phyloP scores from a whole-genome alignment of 2,888 invertebrate species.

The Helicoverpa assulta region DNA sequence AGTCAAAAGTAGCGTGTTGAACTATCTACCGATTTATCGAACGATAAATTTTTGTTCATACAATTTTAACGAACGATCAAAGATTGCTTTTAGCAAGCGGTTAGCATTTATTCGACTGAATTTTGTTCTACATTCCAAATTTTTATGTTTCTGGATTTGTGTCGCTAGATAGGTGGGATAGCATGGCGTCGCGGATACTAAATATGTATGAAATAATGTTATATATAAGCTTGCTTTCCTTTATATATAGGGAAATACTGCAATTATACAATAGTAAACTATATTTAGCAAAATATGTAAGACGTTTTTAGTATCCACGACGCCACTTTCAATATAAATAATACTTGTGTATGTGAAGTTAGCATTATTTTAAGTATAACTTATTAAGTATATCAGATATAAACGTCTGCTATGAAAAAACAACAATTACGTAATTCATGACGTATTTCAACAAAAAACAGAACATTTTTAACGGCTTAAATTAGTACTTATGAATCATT shows the following conservation, averaged over 20 bases:
- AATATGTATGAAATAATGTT: conserved; percentile 22
- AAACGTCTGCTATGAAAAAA: conserved; percentile 43
- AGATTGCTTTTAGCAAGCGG: conserved; percentile 27
- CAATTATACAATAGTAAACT: conserved; percentile 21
- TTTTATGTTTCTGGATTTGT: conserved; percentile 40
- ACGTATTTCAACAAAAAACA: conserved; percentile 51
- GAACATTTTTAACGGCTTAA: conserved; percentile 57
- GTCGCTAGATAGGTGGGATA: conserved; percentile 61
- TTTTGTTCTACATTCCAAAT: conserved; percentile 62
- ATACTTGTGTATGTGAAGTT: conserved; percentile 67
- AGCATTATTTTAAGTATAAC: conserved; percentile 62
- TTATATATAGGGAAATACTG: conserved; percentile 36
- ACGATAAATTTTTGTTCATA: neutral
- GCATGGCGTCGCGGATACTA: conserved; percentile 39
- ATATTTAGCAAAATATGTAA: conserved; percentile 12
- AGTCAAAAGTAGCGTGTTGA: neutral
- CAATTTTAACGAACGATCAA: conserved; percentile 14
- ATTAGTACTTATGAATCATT: conserved; percentile 76
- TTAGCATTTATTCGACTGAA: conserved; percentile 56
- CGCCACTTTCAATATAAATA: conserved; percentile 48
- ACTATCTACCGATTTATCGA: neutral
- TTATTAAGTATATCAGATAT: conserved; percentile 64
- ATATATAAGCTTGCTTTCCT: conserved; percentile 31
- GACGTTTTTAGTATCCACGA: conserved; percentile 44
- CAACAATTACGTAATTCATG: conserved; percentile 60